phyloP scores from a whole-genome alignment of 2,888 invertebrate genomes.

The Vesta saturnalis region DNA sequence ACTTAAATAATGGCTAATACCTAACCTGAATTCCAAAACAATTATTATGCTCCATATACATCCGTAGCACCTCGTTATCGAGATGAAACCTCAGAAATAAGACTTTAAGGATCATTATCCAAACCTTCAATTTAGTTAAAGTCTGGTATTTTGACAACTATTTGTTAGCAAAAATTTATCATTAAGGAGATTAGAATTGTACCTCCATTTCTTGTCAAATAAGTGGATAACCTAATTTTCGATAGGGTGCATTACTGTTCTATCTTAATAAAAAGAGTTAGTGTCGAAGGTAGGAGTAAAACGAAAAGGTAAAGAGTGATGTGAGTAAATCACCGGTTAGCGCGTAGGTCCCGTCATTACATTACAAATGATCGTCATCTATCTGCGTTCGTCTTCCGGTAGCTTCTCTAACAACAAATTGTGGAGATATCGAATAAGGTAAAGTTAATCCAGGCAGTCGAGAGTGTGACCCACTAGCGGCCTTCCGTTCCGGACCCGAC shows the following conservation, averaged over 20 bases:
- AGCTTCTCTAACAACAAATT: conserved; percentile 51
- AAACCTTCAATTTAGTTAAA: not conserved
- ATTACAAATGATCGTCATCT: conserved; percentile 59
- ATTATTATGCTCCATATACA: not conserved
- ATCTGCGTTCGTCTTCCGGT: conserved; percentile 56
- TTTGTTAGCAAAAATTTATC: not conserved
- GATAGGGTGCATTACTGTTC: conserved; percentile 31
- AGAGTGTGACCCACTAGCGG: conserved; percentile 38
- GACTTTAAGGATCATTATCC: not conserved
- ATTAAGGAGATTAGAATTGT: not conserved
- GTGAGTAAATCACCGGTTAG: conserved; percentile 58
- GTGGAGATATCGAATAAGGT: conserved; percentile 43
- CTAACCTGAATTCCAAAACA: not conserved
- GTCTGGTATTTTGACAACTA: not conserved
- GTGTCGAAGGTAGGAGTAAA: conserved; percentile 23
- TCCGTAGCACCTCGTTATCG: not conserved
- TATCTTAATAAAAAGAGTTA: conserved; percentile 36
- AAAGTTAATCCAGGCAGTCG: conserved; percentile 39
- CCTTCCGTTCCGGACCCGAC: conserved; percentile 41
- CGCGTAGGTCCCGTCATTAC: conserved; percentile 56
- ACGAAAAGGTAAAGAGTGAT: conserved; percentile 46
- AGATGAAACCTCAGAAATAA: not conserved
- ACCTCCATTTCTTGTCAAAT: not conserved
- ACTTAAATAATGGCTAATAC: conserved; percentile 1
- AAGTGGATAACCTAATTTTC: conserved; percentile 1